Evolutionary conservation across 2,797 vertebrate species (phyloP), one percentile per base, ranked within the genome.

Genomic region (Malacoraja senta): DNA sequence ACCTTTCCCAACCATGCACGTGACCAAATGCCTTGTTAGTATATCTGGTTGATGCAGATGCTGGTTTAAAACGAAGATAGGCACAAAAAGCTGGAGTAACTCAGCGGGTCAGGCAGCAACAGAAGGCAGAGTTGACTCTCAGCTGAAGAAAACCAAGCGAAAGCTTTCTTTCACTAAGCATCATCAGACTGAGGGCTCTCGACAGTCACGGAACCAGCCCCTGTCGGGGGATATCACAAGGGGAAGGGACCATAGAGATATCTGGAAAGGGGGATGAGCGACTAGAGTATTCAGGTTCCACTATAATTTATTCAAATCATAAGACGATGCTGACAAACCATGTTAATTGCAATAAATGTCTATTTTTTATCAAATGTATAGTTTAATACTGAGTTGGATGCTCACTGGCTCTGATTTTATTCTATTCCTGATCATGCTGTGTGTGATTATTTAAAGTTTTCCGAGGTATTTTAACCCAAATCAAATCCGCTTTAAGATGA

Each of bases 291-390:
- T 65, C n/a, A 32, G 7, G 13, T 88, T 68, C n/a, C 84, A 68
- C 84, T 68, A 63, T 68, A 68, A 88, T 88, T 88, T 88, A 88
- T 88, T 88, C n/a, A 65, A 53, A 21, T 68, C 84, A 68, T 72
- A 72, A 7, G 4, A 72, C 6, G 0, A 24, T 21, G 24, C 71
- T 21, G 71, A 21, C 24, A 21, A 74, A 74, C 24, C 19, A 7
- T 74, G 19, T 74, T 74, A 74, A 88, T 68, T 68, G 84, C 65
- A 63, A 68, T 88, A 63, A 32, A 35, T 88, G 17, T 88, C 29
- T 65, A 26, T 38, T 78, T 35, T 88, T 88, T 17, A 65, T 32
- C 32, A 35, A 29, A 86, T 53, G 61, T 68, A 17, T 88, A 83
- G 17, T 68, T 35, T 88, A 88, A 88, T 9, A 63, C 61, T 35